Evolutionary conservation across 2,797 vertebrate species (phyloP).

Genomic region (Dryobates pubescens): DNA sequence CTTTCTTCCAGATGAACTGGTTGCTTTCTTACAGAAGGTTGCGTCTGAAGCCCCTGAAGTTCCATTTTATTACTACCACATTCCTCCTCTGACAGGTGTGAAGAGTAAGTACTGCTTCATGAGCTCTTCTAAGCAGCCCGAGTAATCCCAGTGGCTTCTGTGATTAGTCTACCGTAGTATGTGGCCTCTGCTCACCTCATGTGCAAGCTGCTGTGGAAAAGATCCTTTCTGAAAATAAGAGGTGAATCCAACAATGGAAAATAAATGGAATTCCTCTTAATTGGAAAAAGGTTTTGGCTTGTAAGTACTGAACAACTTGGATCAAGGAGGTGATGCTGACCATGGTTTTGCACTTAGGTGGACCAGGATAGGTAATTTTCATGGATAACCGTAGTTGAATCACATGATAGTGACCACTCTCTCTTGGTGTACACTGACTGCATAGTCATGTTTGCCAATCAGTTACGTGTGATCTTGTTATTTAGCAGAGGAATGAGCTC

Average conservation of each 20-base stretch:
- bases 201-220: background rate
- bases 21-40: slow-evolving; percentile 85
- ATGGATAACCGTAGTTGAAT: background rate
- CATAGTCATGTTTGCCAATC: background rate
- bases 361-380: background rate
- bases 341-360: background rate
- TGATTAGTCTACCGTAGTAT: background rate
- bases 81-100: slow-evolving; percentile 88
- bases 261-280: background rate
- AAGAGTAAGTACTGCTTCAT: slow-evolving; percentile 82
- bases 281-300: background rate
- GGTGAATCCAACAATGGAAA: background rate
- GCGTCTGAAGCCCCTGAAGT: slow-evolving; percentile 82
- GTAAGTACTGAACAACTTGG: background rate
- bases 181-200: background rate
- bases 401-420: background rate
- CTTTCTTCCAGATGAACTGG: slow-evolving; percentile 79
- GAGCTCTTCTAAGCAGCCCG: background rate
- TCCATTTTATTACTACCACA: slow-evolving; percentile 95
- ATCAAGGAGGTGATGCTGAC: background rate
- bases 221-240: background rate
- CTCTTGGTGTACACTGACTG: background rate
- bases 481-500: background rate
- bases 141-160: background rate
- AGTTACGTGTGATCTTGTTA: background rate